Evolutionary conservation across 2,888 invertebrate species (phyloP).

Genomic region (Liopterus haemorrhoidalis): DNA sequence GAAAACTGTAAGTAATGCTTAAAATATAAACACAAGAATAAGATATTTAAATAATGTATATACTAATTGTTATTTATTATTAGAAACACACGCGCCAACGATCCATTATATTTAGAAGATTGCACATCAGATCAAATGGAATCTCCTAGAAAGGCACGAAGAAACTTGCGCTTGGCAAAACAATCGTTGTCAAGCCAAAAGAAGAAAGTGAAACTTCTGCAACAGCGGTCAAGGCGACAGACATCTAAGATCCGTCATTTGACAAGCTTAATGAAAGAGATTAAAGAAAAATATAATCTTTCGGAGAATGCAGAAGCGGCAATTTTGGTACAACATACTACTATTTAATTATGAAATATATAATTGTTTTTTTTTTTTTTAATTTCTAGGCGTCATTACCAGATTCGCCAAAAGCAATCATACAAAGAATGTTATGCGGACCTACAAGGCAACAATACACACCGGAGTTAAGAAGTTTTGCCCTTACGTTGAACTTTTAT

Average conservation of each 20-base stretch:
- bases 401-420: neutral
- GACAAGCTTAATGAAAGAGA: slow-evolving; percentile 6
- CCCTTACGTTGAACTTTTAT: slow-evolving; percentile 19
- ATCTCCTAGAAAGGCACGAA: neutral
- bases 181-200: neutral
- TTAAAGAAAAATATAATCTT: slow-evolving; percentile 1
- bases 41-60: too few species aligned
- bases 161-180: slow-evolving; percentile 3
- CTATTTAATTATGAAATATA: neutral
- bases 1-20: too few species aligned
- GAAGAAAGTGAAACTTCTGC: neutral
- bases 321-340: slow-evolving; percentile 5
- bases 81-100: neutral
- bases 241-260: neutral
- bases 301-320: neutral
- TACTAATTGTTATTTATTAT: neutral
- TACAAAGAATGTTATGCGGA: slow-evolving; percentile 2
- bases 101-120: neutral
- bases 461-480: slow-evolving; percentile 16
- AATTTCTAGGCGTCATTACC: slow-evolving; percentile 11
- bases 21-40: too few species aligned
- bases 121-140: slow-evolving; percentile 3
- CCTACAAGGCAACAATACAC: slow-evolving; percentile 12
- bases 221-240: slow-evolving; percentile 1
- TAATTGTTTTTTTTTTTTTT: neutral